These are phyloP conservation scores for Lordiphosa andalusiaca DNA, from an alignment of 2,888 invertebrate genomes.

Conservation along the genomic window DNA sequence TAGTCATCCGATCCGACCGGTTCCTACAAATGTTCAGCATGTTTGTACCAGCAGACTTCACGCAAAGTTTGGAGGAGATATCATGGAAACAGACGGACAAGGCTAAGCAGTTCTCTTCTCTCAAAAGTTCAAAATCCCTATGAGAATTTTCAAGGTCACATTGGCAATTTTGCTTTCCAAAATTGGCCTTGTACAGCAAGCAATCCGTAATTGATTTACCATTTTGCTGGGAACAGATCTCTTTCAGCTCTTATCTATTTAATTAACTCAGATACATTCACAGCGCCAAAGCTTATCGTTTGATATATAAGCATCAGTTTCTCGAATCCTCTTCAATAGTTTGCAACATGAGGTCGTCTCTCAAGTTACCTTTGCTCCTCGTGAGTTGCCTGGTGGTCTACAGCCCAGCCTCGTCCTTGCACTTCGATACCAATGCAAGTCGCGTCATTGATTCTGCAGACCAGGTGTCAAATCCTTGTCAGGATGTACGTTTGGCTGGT, in stretches of 20 bases:
- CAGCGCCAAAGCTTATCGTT: constrained; percentile 10
- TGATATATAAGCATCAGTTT: constrained; percentile 39
- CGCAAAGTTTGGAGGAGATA: no score
- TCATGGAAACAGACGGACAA: no score
- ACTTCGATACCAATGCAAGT: background rate
- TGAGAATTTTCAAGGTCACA: no score
- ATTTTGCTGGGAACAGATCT: no score
- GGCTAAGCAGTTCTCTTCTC: no score
- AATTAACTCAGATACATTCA: background rate
- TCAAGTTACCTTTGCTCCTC: constrained; percentile 22
- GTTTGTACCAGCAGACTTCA: no score
- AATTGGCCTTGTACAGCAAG: no score
- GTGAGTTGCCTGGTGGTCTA: constrained; percentile 1
- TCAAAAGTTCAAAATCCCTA: no score
- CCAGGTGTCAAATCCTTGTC: constrained; percentile 60
- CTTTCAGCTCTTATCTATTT: background rate
- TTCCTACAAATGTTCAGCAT: no score
- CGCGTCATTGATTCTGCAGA: constrained; percentile 33
- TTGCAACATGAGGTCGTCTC: constrained; percentile 35
- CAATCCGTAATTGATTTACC: no score
- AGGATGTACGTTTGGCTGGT: constrained; percentile 52
- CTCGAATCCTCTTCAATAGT: constrained; percentile 25
- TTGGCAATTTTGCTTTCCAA: no score
- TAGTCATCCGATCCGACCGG: no score
- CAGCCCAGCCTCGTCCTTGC: constrained; percentile 4